phyloP scores from a whole-genome alignment of 2,888 invertebrate genomes.

The Diogma glabrata region DNA sequence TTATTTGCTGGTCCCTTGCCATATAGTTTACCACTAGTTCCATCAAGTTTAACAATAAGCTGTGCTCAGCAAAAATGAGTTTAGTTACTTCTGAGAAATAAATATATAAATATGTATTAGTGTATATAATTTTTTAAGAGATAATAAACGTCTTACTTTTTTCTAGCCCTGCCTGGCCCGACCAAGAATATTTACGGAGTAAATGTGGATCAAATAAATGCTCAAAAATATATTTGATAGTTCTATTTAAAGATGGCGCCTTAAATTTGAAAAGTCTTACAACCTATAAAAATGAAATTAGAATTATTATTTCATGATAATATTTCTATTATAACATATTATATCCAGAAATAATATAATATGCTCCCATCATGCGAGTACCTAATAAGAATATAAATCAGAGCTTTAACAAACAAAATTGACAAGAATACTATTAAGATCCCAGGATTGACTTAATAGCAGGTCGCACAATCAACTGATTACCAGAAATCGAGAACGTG shows the following conservation, averaged over 20 bases:
- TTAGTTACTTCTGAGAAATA: background rate
- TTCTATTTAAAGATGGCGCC: background rate
- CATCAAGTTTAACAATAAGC: background rate
- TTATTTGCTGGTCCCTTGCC: background rate
- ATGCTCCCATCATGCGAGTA: too few species aligned
- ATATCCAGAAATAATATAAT: too few species aligned
- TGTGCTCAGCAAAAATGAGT: background rate
- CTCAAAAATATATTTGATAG: background rate
- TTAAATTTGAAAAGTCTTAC: background rate
- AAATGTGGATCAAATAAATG: background rate
- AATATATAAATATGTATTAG: too few species aligned
- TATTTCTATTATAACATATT: too few species aligned
- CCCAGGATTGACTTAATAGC: too few species aligned
- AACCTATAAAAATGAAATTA: slow-evolving; percentile 1
- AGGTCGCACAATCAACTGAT: too few species aligned
- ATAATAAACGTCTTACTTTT: background rate
- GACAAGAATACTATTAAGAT: too few species aligned
- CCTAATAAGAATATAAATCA: too few species aligned
- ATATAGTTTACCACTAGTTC: background rate
- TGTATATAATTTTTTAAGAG: too few species aligned
- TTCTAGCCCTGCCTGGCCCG: background rate
- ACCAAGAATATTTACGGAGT: background rate
- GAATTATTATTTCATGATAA: too few species aligned
- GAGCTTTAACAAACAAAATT: too few species aligned
- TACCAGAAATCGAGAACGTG: too few species aligned